A percentile compares a stretch with the other conserved stretches of the same genome.
Evolutionary conservation across 2,113 vertebrate species (phyloP).

Genomic region (Calidris pugnax): DNA sequence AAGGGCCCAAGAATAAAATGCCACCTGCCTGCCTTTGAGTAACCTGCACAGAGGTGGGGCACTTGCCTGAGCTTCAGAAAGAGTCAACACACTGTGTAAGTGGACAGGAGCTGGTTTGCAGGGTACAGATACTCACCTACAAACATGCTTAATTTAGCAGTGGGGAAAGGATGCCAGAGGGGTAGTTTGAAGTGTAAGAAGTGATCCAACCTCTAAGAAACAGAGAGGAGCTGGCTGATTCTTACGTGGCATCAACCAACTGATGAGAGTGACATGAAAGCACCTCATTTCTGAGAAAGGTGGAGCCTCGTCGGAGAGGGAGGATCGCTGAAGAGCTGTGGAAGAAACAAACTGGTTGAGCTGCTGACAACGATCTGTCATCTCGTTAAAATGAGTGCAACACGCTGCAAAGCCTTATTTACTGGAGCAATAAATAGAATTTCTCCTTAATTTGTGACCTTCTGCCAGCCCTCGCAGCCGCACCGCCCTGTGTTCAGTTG

Average conservation of each 20-base stretch:
- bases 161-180: neutral
- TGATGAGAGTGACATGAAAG: neutral
- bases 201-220: neutral
- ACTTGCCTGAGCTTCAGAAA: neutral
- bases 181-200: neutral
- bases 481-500: neutral
- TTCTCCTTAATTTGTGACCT: neutral
- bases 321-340: neutral
- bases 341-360: neutral
- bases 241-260: neutral
- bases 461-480: neutral
- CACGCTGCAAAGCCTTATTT: neutral
- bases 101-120: neutral
- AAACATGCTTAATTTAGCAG: neutral
- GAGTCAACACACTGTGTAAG: neutral
- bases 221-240: neutral
- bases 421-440: neutral
- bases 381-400: neutral
- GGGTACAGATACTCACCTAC: neutral
- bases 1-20: slow-evolving; percentile 88
- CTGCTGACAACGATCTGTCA: neutral
- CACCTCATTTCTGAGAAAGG: neutral
- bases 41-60: slow-evolving; percentile 66
- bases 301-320: neutral
- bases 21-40: slow-evolving; percentile 79